Percentiles rank a stretch among this genome's conserved stretches.
phyloP scores from a whole-genome alignment of 1,140 invertebrate genomes.

The Gryllus bimaculatus region DNA sequence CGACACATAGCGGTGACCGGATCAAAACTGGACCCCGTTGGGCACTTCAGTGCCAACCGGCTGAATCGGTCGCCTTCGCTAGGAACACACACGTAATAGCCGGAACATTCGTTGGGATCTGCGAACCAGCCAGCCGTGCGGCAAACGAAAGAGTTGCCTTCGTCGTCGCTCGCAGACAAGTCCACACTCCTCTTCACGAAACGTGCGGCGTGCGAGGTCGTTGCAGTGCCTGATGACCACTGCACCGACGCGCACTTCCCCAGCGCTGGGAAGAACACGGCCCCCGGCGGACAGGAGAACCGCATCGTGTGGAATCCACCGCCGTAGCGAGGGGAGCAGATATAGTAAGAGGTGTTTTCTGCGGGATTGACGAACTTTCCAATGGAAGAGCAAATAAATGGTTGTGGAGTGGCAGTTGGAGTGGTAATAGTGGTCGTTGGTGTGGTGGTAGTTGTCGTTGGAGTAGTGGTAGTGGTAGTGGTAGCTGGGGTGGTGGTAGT shows the following conservation, averaged over 20 bases:
- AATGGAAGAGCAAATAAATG: too few species aligned
- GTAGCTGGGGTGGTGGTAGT: too few species aligned
- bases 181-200: background rate
- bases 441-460: too few species aligned
- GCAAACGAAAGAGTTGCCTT: background rate
- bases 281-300: background rate
- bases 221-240: background rate
- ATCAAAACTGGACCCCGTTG: background rate
- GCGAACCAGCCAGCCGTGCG: background rate
- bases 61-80: background rate
- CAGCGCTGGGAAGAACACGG: background rate
- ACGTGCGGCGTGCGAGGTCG: background rate
- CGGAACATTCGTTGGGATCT: background rate
- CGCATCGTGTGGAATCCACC: background rate
- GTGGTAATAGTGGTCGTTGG: too few species aligned
- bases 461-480: too few species aligned
- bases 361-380: background rate
- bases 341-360: background rate
- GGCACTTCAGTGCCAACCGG: background rate
- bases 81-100: background rate
- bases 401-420: too few species aligned
- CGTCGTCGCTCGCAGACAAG: too few species aligned
- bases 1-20: background rate
- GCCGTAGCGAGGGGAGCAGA: background rate
- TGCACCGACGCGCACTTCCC: background rate